Percentiles rank a stretch among this genome's conserved stretches.
These are phyloP conservation scores for Planiliza haematocheilus DNA, from an alignment of 2,113 vertebrate species.

Conservation along the genomic window DNA sequence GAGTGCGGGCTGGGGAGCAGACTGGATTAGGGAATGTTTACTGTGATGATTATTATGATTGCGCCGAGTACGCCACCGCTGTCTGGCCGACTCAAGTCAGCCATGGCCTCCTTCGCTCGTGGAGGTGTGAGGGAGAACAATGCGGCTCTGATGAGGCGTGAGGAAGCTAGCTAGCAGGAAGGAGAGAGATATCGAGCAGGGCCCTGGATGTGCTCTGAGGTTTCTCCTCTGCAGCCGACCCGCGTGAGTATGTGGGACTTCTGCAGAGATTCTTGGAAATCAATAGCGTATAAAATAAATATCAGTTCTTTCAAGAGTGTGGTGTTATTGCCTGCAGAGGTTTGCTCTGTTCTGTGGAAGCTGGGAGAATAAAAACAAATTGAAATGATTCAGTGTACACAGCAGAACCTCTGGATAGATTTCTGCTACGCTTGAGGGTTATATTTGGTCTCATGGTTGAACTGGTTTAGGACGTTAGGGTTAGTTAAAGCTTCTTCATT, in stretches of 20 bases:
- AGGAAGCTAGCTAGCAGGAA: no score
- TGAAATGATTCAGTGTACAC: not conserved
- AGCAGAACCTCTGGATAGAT: not conserved
- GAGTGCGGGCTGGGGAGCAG: conserved; percentile 10
- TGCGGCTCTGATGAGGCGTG: not conserved
- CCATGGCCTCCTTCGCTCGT: not conserved
- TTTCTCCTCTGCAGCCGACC: not conserved
- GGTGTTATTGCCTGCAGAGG: no score
- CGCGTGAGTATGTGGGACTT: no score
- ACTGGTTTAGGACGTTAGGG: no score
- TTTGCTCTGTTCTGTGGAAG: not conserved
- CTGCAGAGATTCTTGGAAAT: no score
- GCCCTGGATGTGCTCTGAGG: not conserved
- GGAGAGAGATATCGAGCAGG: not conserved
- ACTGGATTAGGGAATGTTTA: conserved; percentile 41
- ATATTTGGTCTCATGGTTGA: not conserved
- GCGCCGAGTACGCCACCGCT: conserved; percentile 6
- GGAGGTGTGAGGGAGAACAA: conserved; percentile 5
- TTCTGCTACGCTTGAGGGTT: not conserved
- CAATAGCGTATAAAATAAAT: no score
- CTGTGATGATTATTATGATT: conserved; percentile 19
- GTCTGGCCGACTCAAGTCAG: conserved; percentile 19
- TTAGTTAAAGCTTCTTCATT: not conserved
- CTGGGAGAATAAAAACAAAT: not conserved
- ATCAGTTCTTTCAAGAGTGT: no score